phyloP scores from a whole-genome alignment of 2,888 invertebrate species.

The Oasisia sp. region DNA sequence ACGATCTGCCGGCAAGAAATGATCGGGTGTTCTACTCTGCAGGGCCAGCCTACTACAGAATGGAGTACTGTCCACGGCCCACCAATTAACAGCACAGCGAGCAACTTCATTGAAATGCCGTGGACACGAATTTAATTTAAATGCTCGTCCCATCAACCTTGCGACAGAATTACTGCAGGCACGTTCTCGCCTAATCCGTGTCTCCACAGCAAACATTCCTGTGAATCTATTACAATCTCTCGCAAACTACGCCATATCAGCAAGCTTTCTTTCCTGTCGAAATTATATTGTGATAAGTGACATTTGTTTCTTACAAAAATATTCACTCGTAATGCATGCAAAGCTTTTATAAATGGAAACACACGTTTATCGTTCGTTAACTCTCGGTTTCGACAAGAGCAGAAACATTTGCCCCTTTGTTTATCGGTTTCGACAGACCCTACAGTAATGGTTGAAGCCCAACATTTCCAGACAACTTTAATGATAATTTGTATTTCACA shows the following conservation, averaged over 20 bases:
- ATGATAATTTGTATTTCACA: background rate
- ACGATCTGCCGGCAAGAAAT: background rate
- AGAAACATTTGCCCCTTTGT: background rate
- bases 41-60: slow-evolving; percentile 7
- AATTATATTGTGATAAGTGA: background rate
- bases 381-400: background rate
- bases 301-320: slow-evolving; percentile 11
- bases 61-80: background rate
- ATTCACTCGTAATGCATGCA: background rate
- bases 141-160: background rate
- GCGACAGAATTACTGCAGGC: background rate
- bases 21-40: background rate
- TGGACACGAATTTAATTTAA: background rate
- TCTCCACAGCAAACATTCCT: background rate
- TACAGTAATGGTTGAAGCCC: background rate
- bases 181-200: background rate
- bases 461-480: slow-evolving; percentile 13
- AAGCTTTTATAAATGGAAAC: slow-evolving; percentile 8
- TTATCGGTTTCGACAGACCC: background rate
- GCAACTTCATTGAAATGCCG: background rate
- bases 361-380: background rate
- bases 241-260: background rate
- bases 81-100: background rate
- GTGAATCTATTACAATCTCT: background rate
- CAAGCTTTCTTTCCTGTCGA: background rate